Evolutionary conservation across 2,113 vertebrate genomes (phyloP), one percentile per base, ranked within the genome.

Genomic region (Oreochromis tanganicae): DNA sequence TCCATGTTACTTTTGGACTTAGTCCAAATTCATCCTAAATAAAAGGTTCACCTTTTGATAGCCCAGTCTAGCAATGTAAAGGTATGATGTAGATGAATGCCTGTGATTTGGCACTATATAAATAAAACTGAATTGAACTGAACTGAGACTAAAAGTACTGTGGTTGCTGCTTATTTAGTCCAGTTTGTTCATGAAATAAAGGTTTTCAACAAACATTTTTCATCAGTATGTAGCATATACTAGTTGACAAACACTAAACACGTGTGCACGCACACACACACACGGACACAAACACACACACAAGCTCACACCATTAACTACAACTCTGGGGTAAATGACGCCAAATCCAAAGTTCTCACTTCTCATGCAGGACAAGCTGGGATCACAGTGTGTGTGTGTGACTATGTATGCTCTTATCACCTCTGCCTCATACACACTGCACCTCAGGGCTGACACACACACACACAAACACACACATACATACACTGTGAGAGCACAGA

Each of bases 401-500:
- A 92, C 88, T 86, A 84, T 94, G 91, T 91, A 85, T 90, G 92
- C 87, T 91, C 91, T 92, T 90, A 93, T 94, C 94, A 94, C 94
- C 92, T 93, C 90, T 93, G 92, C 85, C 84, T 94, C 91, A 81
- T 92, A 93, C 91, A 94, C 93, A 94, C 93, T 89, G 88, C 89
- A 91, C 89, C 88, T 91, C 86, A 86, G 88, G 90, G 89, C 85
- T 57, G 50, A 87, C 90, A 89, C 86, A 90, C 87, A 88, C 79
- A 89, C 88, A 71, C 43, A 84, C 82, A 85, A 34, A 88, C 48
- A 88, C 59, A 71, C 75, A 82, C 27, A 85, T 82, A 87, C 81
- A 94, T 87, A 90, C 84, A 90, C 92, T 68, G 96, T 95, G 93
- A 97, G 94, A 96, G 96, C 97, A 97, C 97, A 98, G 98, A 99